phyloP scores from a whole-genome alignment of 2,113 vertebrate genomes.

The Poecile atricapillus region DNA sequence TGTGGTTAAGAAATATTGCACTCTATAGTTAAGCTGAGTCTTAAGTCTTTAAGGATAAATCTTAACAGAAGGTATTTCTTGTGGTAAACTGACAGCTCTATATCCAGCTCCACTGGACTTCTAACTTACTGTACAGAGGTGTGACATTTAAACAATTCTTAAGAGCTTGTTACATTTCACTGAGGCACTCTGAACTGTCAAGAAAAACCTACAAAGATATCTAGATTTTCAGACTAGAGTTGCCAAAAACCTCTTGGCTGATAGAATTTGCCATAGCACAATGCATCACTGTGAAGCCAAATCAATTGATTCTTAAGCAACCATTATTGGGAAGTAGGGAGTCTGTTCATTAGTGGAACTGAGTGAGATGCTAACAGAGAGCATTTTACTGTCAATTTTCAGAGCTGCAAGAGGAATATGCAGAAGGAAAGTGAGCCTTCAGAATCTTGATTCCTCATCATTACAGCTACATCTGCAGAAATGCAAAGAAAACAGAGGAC shows the following conservation, averaged over 20 bases:
- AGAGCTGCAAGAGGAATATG: not conserved
- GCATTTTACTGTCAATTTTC: not conserved
- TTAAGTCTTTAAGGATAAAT: not conserved
- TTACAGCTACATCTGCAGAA: not conserved
- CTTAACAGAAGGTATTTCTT: not conserved
- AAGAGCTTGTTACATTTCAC: not conserved
- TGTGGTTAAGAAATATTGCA: not conserved
- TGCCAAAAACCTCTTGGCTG: not conserved
- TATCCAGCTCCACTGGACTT: not conserved
- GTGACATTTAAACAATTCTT: not conserved
- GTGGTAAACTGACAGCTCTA: not conserved
- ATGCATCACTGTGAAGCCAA: not conserved
- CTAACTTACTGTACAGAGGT: not conserved
- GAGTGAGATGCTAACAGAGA: not conserved
- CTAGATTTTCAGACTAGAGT: not conserved
- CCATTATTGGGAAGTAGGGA: not conserved
- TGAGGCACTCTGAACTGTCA: not conserved
- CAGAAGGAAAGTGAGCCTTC: not conserved
- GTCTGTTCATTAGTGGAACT: constrained; percentile 12
- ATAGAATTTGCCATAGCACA: not conserved
- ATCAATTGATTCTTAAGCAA: constrained; percentile 13
- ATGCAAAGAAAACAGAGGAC: constrained; percentile 5
- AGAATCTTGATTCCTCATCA: not conserved
- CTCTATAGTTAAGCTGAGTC: not conserved
- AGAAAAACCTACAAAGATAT: not conserved